phyloP scores from a whole-genome alignment of 2,113 vertebrate genomes.

The Puma concolor region DNA sequence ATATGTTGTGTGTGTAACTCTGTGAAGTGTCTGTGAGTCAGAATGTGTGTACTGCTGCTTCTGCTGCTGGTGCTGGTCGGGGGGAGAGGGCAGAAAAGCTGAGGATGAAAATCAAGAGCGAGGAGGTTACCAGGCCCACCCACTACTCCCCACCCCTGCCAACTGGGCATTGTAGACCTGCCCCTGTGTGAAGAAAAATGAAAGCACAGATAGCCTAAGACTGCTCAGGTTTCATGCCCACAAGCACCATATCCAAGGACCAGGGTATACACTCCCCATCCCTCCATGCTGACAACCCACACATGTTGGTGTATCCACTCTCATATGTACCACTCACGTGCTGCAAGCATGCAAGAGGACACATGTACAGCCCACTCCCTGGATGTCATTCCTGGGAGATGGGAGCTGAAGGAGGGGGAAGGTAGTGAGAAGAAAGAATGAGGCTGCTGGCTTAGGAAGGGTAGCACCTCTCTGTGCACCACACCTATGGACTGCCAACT shows the following conservation, averaged over 20 bases:
- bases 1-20: neutral
- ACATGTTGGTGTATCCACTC: neutral
- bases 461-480: neutral
- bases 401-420: neutral
- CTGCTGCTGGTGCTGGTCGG: neutral
- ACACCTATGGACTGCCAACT: neutral
- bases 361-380: neutral
- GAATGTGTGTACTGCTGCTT: neutral
- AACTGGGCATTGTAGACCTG: neutral
- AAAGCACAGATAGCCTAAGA: slow-evolving; percentile 4
- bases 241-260: neutral
- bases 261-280: neutral
- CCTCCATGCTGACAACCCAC: neutral
- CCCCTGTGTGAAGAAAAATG: neutral
- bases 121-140: neutral
- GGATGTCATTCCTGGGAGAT: neutral
- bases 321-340: neutral
- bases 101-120: neutral
- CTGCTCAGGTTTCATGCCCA: neutral
- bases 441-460: slow-evolving; percentile 36
- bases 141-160: neutral
- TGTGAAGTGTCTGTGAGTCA: neutral
- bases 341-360: neutral
- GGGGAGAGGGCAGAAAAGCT: neutral
- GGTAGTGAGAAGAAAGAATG: neutral